phyloP scores from a whole-genome alignment of 2,888 invertebrate genomes.

The Steinernema scapterisci region DNA sequence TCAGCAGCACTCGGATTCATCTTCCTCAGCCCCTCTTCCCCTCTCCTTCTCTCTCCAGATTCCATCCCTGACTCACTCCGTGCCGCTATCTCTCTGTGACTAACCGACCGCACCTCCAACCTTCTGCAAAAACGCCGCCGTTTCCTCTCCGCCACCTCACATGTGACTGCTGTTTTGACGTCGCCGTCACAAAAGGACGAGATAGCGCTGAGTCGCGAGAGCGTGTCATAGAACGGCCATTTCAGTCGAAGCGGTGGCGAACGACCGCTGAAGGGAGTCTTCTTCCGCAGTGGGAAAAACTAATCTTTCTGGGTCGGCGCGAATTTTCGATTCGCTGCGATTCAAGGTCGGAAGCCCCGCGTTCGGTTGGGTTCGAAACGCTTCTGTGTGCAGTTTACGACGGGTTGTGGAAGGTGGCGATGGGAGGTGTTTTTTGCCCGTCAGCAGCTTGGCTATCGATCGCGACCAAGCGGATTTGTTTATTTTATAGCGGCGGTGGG shows the following conservation, averaged over 20 bases:
- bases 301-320: slow-evolving; percentile 22
- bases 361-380: background rate
- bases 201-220: background rate
- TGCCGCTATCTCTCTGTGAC: too few relatives aligned
- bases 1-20: too few relatives aligned
- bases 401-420: background rate
- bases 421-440: background rate
- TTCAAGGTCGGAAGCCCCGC: background rate
- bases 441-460: slow-evolving; percentile 29
- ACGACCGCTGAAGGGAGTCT: background rate
- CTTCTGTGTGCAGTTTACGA: background rate
- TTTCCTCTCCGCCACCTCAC: background rate
- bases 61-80: too few relatives aligned
- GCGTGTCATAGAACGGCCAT: background rate
- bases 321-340: background rate
- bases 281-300: background rate
- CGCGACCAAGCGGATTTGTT: slow-evolving; percentile 9
- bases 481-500: background rate
- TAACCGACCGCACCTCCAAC: too few relatives aligned
- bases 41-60: too few relatives aligned
- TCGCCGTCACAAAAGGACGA: too few relatives aligned
- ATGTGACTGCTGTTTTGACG: slow-evolving; percentile 15
- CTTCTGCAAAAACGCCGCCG: background rate
- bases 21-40: too few relatives aligned
- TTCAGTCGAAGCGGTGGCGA: background rate